These are phyloP conservation scores for Plusia festucae DNA, from an alignment of 2,888 invertebrate genomes.

Conservation along the genomic window DNA sequence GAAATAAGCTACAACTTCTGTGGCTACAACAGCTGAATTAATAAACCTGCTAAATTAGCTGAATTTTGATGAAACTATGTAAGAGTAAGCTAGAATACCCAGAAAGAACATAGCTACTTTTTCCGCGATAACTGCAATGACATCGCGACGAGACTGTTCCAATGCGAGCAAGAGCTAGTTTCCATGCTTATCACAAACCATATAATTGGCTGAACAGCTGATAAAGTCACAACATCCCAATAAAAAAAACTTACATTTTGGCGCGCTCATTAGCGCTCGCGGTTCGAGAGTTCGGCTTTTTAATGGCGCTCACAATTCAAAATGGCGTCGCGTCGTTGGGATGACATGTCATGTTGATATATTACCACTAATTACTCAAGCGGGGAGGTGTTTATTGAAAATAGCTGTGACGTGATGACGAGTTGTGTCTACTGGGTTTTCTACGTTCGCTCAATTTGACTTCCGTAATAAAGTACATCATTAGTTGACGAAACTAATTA, in stretches of 20 bases:
- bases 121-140: no score
- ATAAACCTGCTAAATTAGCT: no score
- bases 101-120: no score
- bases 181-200: neutral
- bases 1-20: no score
- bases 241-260: slow-evolving; percentile 67
- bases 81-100: no score
- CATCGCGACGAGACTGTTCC: no score
- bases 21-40: no score
- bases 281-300: slow-evolving; percentile 50
- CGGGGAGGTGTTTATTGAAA: slow-evolving; percentile 86
- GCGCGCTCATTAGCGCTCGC: slow-evolving; percentile 77
- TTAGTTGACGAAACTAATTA: slow-evolving; percentile 33
- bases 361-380: slow-evolving; percentile 86
- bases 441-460: slow-evolving; percentile 58
- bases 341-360: slow-evolving; percentile 86
- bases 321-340: slow-evolving; percentile 62
- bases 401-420: slow-evolving; percentile 82
- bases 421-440: slow-evolving; percentile 75
- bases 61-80: no score
- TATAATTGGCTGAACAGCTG: slow-evolving; percentile 28
- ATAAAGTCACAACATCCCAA: slow-evolving; percentile 20
- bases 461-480: slow-evolving; percentile 57
- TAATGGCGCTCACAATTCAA: slow-evolving; percentile 50
- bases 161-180: no score